Conservation (phyloP, 2,113 vertebrate species). For the Micromys minutus region DNA sequence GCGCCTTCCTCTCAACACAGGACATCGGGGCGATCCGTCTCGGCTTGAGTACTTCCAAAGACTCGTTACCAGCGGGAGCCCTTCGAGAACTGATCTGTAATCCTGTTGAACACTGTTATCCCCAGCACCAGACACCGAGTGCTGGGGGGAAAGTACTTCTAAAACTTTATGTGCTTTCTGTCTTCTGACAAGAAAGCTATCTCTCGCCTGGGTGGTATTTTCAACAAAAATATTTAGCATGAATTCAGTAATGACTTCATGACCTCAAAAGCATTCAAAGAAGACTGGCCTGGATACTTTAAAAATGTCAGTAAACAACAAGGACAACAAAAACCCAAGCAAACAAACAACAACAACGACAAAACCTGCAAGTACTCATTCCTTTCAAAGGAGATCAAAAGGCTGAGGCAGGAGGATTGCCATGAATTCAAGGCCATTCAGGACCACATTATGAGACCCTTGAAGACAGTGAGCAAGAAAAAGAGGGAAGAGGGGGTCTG, state of each 20-base stretch:
- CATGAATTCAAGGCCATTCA: background rate
- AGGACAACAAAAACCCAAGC: background rate
- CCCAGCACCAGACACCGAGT: background rate
- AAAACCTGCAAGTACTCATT: background rate
- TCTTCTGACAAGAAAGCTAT: background rate
- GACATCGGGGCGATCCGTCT: background rate
- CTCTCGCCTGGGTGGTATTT: background rate
- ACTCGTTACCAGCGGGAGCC: background rate
- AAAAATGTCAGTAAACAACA: background rate
- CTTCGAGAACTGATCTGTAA: background rate
- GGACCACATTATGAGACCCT: too few relatives aligned
- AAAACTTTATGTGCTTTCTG: background rate
- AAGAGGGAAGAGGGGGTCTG: background rate
- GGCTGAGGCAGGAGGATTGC: background rate
- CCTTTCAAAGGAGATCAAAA: background rate
- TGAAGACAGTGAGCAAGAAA: background rate
- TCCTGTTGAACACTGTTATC: background rate
- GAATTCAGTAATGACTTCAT: background rate
- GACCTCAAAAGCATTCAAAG: constrained; percentile 11
- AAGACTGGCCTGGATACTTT: background rate
- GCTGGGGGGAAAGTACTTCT: constrained; percentile 1
- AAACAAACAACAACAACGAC: background rate
- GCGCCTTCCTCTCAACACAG: background rate
- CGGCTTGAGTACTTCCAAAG: constrained; percentile 27
- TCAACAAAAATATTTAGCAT: constrained; percentile 6